Conservation (phyloP, 2,888 invertebrate genomes). For the Drosophila kanekoi region DNA sequence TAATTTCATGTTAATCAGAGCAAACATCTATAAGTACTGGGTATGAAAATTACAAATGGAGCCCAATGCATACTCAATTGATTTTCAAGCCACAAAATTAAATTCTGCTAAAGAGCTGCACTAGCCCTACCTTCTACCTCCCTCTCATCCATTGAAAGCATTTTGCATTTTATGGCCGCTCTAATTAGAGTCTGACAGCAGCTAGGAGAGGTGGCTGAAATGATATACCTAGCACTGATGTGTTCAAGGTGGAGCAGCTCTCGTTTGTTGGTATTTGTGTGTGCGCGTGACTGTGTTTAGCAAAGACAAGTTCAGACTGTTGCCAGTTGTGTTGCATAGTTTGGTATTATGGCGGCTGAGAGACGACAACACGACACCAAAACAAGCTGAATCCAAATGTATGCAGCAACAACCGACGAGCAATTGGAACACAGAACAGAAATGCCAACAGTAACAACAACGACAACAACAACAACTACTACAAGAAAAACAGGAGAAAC, state of each 20-base stretch:
- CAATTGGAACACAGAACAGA: conserved; percentile 41
- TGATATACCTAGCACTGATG: conserved; percentile 35
- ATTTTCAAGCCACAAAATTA: conserved; percentile 39
- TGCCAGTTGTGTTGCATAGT: conserved; percentile 44
- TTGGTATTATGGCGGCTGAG: conserved; percentile 45
- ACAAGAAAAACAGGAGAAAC: conserved; percentile 7
- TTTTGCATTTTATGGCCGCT: conserved; percentile 72
- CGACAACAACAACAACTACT: conserved; percentile 12
- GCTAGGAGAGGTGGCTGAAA: not conserved
- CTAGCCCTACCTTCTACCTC: not conserved
- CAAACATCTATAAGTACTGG: conserved; percentile 39
- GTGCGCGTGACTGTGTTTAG: conserved; percentile 1
- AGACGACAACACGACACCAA: conserved; percentile 44
- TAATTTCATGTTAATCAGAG: conserved; percentile 51
- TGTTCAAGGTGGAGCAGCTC: conserved; percentile 53
- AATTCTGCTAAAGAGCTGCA: conserved; percentile 11
- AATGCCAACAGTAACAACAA: conserved; percentile 14
- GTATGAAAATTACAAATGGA: conserved; percentile 27
- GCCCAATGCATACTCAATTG: conserved; percentile 22
- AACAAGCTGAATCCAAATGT: conserved; percentile 52
- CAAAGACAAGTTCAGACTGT: conserved; percentile 14
- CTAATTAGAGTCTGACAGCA: conserved; percentile 74
- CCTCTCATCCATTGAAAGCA: conserved; percentile 11
- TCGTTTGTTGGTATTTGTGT: conserved; percentile 28
- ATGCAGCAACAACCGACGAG: conserved; percentile 31